These are phyloP conservation scores for Cyclura pinguis DNA, from an alignment of 2,797 vertebrate genomes.

Conservation along the genomic window DNA sequence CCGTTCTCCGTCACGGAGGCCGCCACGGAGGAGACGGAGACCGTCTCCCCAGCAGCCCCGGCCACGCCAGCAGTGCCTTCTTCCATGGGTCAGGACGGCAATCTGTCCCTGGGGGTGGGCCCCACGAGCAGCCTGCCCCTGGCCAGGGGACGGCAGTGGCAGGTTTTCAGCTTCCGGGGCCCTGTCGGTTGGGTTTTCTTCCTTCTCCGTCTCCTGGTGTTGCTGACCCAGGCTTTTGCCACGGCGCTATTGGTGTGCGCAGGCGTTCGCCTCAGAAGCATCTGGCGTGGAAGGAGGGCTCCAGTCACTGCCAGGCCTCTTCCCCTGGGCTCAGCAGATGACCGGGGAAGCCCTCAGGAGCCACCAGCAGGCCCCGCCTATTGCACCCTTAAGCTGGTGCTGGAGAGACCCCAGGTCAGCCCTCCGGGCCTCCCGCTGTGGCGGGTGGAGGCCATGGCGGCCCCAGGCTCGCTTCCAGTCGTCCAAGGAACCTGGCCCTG, in stretches of 20 bases:
- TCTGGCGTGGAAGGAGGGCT: neutral
- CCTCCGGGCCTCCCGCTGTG: neutral
- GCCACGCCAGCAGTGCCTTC: neutral
- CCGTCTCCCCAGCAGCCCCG: too few relatives aligned
- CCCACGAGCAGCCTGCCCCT: neutral
- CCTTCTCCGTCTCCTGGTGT: neutral
- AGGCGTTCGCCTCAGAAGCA: neutral
- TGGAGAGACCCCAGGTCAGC: neutral
- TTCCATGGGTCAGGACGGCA: neutral
- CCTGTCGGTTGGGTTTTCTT: neutral
- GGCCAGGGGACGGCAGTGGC: neutral
- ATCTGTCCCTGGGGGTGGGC: neutral
- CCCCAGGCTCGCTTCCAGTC: neutral
- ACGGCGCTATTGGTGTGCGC: too few relatives aligned
- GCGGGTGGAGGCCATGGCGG: too few relatives aligned
- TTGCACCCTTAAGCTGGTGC: neutral
- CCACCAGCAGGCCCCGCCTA: neutral
- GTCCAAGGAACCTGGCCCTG: neutral
- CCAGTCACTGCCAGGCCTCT: too few relatives aligned
- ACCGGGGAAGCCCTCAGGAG: neutral
- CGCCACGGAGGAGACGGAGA: neutral
- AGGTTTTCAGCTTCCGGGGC: neutral
- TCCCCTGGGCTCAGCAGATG: neutral
- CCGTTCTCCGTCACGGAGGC: neutral
- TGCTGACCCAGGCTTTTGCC: neutral